Base-by-base conservation (phyloP, 1,140 invertebrate genomes). In the Saccostrea echinata region DNA sequence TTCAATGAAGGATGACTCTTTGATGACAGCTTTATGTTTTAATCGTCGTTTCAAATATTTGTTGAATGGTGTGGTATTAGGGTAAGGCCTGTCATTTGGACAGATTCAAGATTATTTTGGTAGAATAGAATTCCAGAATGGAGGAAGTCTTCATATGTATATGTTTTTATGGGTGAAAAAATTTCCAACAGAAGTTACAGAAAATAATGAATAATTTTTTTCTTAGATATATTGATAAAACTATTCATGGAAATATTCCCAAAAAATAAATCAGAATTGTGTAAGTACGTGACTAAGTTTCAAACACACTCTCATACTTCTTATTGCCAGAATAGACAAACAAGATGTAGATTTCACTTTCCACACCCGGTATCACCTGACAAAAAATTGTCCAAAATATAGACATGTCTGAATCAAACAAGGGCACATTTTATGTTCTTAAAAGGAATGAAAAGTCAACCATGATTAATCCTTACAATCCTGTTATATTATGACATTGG, bases 391-490 rank as follows among this genome's bases (percentile, higher is more conserved):
- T n/a, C n/a, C n/a, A n/a, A n/a, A n/a, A n/a, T n/a, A n/a, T n/a
- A n/a, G n/a, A n/a, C n/a, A n/a, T n/a, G n/a, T n/a, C n/a, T n/a
- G n/a, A n/a, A n/a, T n/a, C n/a, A n/a, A n/a, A n/a, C n/a, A n/a
- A n/a, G n/a, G n/a, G n/a, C n/a, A n/a, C n/a, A n/a, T n/a, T n/a
- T n/a, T n/a, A n/a, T n/a, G n/a, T n/a, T n/a, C n/a, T n/a, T n/a
- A n/a, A n/a, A n/a, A n/a, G n/a, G n/a, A n/a, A n/a, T n/a, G n/a
- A n/a, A n/a, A n/a, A n/a, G n/a, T n/a, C n/a, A n/a, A n/a, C n/a
- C n/a, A n/a, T 85, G 30, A 87, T 91, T 4, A 91, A 91, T 90
- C 71, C 64, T 55, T 90, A 88, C 43, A 91, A 90, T 88, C 33
- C 86, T 8, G 43, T 43, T 8, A 4, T 1, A 8, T 43, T 43